phyloP scores from a whole-genome alignment of 2,113 vertebrate genomes.

The Ammodytes dubius region DNA sequence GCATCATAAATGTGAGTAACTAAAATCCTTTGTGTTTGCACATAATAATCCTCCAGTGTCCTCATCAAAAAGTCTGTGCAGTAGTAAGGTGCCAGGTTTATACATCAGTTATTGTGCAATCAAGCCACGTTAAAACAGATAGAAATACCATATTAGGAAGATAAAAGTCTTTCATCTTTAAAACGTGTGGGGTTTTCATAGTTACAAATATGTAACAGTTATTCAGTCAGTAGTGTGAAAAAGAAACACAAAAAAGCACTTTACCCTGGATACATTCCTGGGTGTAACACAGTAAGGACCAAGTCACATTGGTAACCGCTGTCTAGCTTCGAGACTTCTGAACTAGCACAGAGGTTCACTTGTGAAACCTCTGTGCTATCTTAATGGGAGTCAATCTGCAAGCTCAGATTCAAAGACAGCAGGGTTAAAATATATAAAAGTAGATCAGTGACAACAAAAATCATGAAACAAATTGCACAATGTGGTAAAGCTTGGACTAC shows the following conservation, averaged over 20 bases:
- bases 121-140: not conserved
- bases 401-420: too few relatives aligned
- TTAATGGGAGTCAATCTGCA: too few relatives aligned
- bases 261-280: constrained; percentile 2
- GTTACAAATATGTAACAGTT: not conserved
- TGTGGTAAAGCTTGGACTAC: too few relatives aligned
- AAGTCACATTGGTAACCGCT: not conserved
- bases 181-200: not conserved
- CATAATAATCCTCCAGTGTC: not conserved
- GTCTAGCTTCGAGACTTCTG: too few relatives aligned
- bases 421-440: too few relatives aligned
- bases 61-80: not conserved
- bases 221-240: constrained; percentile 27
- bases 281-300: not conserved
- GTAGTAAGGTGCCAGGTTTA: not conserved
- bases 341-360: too few relatives aligned
- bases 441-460: too few relatives aligned
- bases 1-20: not conserved
- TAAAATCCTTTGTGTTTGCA: not conserved
- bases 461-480: too few relatives aligned
- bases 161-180: not conserved
- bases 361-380: too few relatives aligned
- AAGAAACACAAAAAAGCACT: constrained; percentile 2
- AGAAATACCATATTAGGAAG: not conserved
- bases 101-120: not conserved